phyloP scores from a whole-genome alignment of 2,113 vertebrate genomes.

The Argyrosomus japonicus region DNA sequence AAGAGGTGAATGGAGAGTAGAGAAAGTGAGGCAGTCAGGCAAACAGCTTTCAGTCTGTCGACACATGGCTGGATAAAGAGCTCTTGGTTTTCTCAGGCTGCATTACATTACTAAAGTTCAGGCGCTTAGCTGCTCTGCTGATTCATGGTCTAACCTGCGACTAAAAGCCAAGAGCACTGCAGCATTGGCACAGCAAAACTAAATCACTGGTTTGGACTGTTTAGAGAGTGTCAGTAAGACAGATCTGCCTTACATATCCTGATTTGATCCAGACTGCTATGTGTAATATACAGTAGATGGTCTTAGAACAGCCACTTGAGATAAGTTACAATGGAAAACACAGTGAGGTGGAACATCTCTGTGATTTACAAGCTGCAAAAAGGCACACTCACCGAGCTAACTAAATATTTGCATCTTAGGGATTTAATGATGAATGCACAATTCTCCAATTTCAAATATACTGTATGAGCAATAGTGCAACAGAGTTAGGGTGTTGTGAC shows the following conservation, averaged over 20 bases:
- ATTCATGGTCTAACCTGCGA: constrained; percentile 57
- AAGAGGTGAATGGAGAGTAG: constrained; percentile 24
- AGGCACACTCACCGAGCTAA: background rate
- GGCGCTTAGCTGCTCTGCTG: constrained; percentile 58
- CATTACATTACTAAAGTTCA: constrained; percentile 33
- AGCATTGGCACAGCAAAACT: constrained; percentile 33
- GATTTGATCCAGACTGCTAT: constrained; percentile 8
- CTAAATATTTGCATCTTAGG: background rate
- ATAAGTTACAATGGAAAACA: background rate
- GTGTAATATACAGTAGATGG: constrained; percentile 1
- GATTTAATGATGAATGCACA: background rate
- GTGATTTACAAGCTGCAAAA: background rate
- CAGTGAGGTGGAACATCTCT: background rate
- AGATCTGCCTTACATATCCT: background rate
- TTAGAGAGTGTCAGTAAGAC: constrained; percentile 27
- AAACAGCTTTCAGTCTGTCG: constrained; percentile 21
- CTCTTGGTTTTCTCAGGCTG: constrained; percentile 46
- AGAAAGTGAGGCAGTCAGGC: constrained; percentile 19
- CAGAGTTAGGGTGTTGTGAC: no score
- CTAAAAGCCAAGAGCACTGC: constrained; percentile 40
- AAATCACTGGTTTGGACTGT: constrained; percentile 44
- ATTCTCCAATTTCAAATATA: background rate
- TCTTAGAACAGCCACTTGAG: background rate
- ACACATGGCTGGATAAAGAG: constrained; percentile 36
- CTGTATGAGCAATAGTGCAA: background rate